Percentiles rank a stretch among this genome's conserved stretches.
phyloP scores from a whole-genome alignment of 2,888 invertebrate species.

The Neuroscelio doddi region DNA sequence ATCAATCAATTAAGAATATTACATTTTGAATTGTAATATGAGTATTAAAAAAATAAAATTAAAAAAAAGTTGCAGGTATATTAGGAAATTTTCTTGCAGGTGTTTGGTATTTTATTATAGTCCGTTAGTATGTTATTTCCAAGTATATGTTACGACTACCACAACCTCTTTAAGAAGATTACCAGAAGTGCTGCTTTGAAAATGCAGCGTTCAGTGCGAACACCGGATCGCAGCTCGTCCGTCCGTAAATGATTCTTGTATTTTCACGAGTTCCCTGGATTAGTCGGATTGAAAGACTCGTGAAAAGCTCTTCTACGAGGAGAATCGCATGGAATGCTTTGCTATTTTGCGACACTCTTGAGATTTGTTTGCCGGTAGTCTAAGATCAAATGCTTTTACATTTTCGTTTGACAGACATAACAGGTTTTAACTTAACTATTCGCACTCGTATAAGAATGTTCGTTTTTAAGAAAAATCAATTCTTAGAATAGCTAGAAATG shows the following conservation, averaged over 20 bases:
- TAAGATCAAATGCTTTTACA: background rate
- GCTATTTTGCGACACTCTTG: slow-evolving; percentile 7
- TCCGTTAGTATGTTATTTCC: too few species aligned
- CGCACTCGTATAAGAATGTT: too few species aligned
- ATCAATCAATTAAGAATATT: too few species aligned
- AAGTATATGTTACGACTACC: too few species aligned
- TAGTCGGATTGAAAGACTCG: slow-evolving; percentile 42
- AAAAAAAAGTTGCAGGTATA: too few species aligned
- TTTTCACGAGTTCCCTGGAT: slow-evolving; percentile 49
- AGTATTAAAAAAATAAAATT: too few species aligned
- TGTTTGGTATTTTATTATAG: too few species aligned
- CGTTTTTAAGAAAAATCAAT: too few species aligned
- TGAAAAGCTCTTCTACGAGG: slow-evolving; percentile 51
- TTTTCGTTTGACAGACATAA: background rate
- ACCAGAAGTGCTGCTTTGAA: slow-evolving; percentile 27
- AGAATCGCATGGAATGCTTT: slow-evolving; percentile 29
- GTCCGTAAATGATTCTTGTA: slow-evolving; percentile 52
- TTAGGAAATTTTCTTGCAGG: too few species aligned
- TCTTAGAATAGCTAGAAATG: too few species aligned
- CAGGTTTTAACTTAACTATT: too few species aligned
- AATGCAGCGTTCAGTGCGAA: slow-evolving; percentile 28
- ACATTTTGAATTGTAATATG: too few species aligned
- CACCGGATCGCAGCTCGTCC: slow-evolving; percentile 47
- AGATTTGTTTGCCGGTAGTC: slow-evolving; percentile 35
- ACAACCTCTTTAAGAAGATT: slow-evolving; percentile 58